A percentile compares a stretch with the other conserved stretches of the same genome.
These are phyloP conservation scores for Noturus placidus DNA, from an alignment of 2,113 vertebrate species.

Conservation along the genomic window DNA sequence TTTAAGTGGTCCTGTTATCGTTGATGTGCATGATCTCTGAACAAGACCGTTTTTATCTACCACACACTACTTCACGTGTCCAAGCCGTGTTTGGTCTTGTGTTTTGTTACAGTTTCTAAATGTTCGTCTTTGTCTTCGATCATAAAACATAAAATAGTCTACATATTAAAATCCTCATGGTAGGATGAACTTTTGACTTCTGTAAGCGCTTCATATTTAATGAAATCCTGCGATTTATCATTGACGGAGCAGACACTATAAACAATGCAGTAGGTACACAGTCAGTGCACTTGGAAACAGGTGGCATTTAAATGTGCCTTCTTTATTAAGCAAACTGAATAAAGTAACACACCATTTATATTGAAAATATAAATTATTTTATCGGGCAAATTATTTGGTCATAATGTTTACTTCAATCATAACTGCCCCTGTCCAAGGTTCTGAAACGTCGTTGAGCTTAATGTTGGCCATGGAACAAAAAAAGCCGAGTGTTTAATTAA, in stretches of 20 bases:
- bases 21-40: slow-evolving; percentile 18
- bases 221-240: not conserved
- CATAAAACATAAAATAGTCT: slow-evolving; percentile 29
- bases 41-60: not conserved
- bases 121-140: slow-evolving; percentile 56
- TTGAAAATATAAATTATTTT: not conserved
- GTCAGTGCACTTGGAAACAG: not conserved
- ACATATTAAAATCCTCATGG: not conserved
- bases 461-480: not conserved
- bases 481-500: not conserved
- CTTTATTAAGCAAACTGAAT: not conserved
- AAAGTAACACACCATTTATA: not conserved
- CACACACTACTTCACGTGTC: slow-evolving; percentile 2
- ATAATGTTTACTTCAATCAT: not conserved
- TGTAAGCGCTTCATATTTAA: not conserved
- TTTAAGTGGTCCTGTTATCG: not conserved
- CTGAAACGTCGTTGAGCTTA: slow-evolving; percentile 11
- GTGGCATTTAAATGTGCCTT: not conserved
- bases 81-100: slow-evolving; percentile 50
- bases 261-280: not conserved
- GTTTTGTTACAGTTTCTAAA: slow-evolving; percentile 50
- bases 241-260: not conserved
- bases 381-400: not conserved
- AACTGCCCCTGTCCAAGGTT: slow-evolving; percentile 31
- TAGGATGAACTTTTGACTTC: not conserved